Evolutionary conservation across 1,140 invertebrate species (phyloP).

Genomic region (Trichoplusia ni): DNA sequence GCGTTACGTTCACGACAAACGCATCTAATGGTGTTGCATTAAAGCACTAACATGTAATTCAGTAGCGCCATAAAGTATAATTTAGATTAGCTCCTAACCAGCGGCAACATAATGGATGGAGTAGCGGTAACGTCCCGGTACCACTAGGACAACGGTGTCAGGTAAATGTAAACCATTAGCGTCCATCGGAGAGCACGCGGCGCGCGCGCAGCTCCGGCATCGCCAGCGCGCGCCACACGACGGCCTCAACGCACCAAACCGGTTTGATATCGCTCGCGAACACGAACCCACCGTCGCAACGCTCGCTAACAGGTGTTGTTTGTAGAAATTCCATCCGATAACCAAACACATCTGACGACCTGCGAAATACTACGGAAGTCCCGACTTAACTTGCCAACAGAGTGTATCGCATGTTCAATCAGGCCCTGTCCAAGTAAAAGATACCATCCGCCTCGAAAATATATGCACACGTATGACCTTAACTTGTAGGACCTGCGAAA

Average conservation of each 20-base stretch:
- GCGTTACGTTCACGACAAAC: too few species aligned
- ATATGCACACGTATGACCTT: slow-evolving; percentile 29
- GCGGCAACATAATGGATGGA: slow-evolving; percentile 29
- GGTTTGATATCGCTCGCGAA: slow-evolving; percentile 46
- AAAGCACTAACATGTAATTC: too few species aligned
- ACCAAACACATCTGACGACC: slow-evolving; percentile 26
- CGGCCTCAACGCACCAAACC: slow-evolving; percentile 42
- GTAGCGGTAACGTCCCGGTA: slow-evolving; percentile 61
- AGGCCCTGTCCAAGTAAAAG: slow-evolving; percentile 1
- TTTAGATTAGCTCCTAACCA: neutral
- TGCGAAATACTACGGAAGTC: neutral
- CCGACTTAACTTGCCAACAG: neutral
- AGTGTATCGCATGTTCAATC: too few species aligned
- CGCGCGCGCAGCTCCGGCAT: slow-evolving; percentile 6
- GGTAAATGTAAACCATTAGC: slow-evolving; percentile 46
- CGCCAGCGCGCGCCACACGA: slow-evolving; percentile 28
- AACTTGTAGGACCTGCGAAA: slow-evolving; percentile 46
- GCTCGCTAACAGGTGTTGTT: slow-evolving; percentile 66
- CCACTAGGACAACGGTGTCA: slow-evolving; percentile 70
- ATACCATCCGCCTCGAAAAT: slow-evolving; percentile 3
- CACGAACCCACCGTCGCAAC: slow-evolving; percentile 55
- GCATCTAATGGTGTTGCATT: too few species aligned
- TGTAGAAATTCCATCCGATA: slow-evolving; percentile 56
- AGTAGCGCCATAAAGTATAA: too few species aligned
- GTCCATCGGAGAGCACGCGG: slow-evolving; percentile 4